phyloP scores from a whole-genome alignment of 2,113 vertebrate species.

The Aspidoscelis tigris region DNA sequence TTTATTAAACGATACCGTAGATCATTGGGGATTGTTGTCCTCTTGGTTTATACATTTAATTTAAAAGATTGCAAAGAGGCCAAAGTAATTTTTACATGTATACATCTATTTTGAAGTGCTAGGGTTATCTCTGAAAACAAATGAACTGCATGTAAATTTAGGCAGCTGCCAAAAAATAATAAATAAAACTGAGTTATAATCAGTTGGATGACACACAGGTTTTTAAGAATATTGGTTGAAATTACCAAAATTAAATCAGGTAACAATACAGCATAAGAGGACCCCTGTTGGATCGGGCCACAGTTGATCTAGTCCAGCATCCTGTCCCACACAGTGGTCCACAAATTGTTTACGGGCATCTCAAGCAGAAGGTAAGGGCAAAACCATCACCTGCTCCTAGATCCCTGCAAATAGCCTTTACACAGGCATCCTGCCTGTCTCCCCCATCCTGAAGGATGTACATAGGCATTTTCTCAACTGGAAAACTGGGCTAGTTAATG shows the following conservation, averaged over 20 bases:
- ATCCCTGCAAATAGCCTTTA: too few relatives aligned
- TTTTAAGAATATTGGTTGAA: neutral
- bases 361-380: too few relatives aligned
- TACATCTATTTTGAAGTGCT: neutral
- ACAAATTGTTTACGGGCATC: too few relatives aligned
- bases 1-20: neutral
- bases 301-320: too few relatives aligned
- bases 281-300: too few relatives aligned
- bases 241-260: slow-evolving; percentile 12
- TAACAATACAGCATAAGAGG: slow-evolving; percentile 16
- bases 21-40: neutral
- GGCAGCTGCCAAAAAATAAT: neutral
- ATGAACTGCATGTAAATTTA: neutral
- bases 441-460: too few relatives aligned
- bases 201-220: slow-evolving; percentile 1
- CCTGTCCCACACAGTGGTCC: too few relatives aligned
- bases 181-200: neutral
- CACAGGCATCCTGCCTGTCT: too few relatives aligned
- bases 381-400: too few relatives aligned
- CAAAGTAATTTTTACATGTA: neutral
- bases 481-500: slow-evolving; percentile 38
- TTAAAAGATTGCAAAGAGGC: neutral
- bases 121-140: neutral
- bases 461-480: slow-evolving; percentile 27
- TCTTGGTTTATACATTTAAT: neutral